A percentile compares a stretch with the other conserved stretches of the same genome.
Evolutionary conservation across 2,113 vertebrate species (phyloP).

Genomic region (Ifrita kowaldi): DNA sequence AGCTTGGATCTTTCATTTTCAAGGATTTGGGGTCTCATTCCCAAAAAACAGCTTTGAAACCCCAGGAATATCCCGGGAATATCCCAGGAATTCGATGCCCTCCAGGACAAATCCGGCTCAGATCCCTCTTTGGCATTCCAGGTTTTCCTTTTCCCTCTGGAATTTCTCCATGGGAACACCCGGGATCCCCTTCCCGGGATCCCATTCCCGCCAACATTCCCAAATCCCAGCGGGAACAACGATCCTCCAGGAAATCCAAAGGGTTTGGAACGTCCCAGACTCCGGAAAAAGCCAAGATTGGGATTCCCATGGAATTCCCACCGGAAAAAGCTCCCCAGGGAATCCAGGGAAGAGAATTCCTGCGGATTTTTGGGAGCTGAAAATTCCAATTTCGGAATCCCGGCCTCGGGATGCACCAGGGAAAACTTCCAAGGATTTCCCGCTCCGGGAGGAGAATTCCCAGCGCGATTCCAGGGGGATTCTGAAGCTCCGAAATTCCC

Average conservation of each 20-base stretch:
- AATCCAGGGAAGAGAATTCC: neutral
- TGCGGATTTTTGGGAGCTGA: neutral
- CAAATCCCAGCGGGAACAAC: neutral
- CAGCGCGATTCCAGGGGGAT: too few species aligned
- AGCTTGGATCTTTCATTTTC: neutral
- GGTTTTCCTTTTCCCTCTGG: neutral
- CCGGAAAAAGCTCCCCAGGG: neutral
- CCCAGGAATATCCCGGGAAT: neutral
- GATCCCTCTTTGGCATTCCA: neutral
- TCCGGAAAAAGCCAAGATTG: neutral
- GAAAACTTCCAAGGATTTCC: neutral
- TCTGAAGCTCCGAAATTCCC: neutral
- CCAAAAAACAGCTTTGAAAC: neutral
- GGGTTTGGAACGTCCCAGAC: neutral
- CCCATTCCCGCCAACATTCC: neutral
- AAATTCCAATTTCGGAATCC: neutral
- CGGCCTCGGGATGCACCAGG: neutral
- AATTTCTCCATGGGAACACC: neutral
- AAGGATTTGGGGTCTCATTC: neutral
- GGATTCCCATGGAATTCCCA: neutral
- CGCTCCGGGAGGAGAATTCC: neutral
- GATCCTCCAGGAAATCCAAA: neutral
- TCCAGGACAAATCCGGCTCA: neutral
- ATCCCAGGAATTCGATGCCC: neutral
- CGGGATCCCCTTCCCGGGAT: too few species aligned